A percentile compares a stretch with the other conserved stretches of the same genome.
These are phyloP conservation scores for Phylloscopus collybita DNA, from an alignment of 2,797 vertebrate genomes.

Conservation along the genomic window DNA sequence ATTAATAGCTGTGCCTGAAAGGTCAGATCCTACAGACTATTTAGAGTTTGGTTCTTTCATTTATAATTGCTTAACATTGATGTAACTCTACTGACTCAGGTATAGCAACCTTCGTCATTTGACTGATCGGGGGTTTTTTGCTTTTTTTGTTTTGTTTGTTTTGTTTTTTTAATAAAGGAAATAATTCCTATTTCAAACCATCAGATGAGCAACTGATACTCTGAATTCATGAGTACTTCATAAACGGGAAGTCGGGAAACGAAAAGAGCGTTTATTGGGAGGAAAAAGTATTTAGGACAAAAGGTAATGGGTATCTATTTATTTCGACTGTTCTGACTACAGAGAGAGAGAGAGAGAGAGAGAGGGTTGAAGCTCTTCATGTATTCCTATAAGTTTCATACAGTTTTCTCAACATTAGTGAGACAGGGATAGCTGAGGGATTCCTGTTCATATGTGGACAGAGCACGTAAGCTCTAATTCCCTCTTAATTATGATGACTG, in stretches of 20 bases:
- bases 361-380: not conserved
- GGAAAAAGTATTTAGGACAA: not conserved
- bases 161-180: not conserved
- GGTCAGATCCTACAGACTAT: not conserved
- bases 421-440: not conserved
- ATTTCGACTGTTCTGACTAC: not conserved
- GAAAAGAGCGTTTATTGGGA: not conserved
- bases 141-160: too few relatives aligned
- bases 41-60: constrained; percentile 7
- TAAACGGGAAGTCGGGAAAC: not conserved
- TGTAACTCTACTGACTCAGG: not conserved
- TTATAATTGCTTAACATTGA: not conserved
- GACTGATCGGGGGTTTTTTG: not conserved
- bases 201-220: not conserved
- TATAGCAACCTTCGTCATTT: not conserved
- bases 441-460: not conserved
- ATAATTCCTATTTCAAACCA: not conserved
- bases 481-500: not conserved
- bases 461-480: not conserved
- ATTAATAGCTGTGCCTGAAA: constrained; percentile 1
- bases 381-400: not conserved
- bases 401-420: not conserved
- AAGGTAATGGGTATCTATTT: not conserved
- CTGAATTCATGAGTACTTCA: not conserved
- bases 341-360: not conserved